Evolutionary conservation across 2,888 invertebrate genomes (phyloP).

Genomic region (Kuschelorhynchus macadamiae): DNA sequence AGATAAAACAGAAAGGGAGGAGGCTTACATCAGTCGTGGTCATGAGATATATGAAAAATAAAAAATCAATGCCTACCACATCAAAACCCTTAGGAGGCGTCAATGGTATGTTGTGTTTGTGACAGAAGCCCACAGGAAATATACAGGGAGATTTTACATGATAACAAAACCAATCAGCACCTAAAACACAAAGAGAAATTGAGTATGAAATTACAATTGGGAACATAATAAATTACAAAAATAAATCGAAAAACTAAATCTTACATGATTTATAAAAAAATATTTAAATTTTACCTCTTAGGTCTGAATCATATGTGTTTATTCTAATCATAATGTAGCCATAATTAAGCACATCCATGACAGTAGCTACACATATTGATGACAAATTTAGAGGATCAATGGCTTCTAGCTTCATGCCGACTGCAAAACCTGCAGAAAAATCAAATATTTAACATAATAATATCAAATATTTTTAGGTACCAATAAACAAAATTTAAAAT

Average conservation of each 20-base stretch:
- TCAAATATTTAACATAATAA: neutral
- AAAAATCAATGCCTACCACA: no score
- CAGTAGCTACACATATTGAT: slow-evolving; percentile 94
- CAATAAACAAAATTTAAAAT: neutral
- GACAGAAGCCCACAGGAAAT: slow-evolving; percentile 95
- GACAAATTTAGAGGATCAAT: slow-evolving; percentile 97
- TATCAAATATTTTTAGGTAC: neutral
- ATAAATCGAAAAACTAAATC: no score
- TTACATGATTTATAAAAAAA: no score
- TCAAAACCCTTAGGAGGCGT: slow-evolving; percentile 88
- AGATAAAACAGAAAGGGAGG: no score
- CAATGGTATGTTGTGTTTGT: slow-evolving; percentile 84
- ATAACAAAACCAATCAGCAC: slow-evolving; percentile 97
- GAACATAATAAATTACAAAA: neutral
- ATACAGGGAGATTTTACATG: slow-evolving; percentile 95
- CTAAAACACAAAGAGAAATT: slow-evolving; percentile 22
- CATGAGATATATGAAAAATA: no score
- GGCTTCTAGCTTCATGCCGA: slow-evolving; percentile 94
- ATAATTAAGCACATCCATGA: slow-evolving; percentile 92
- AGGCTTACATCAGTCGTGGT: no score
- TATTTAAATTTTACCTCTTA: no score
- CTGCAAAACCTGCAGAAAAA: slow-evolving; percentile 50
- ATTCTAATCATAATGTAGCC: slow-evolving; percentile 97
- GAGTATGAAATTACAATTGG: neutral
- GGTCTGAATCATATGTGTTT: slow-evolving; percentile 91